Evolutionary conservation across 2,888 invertebrate species (phyloP).

Genomic region (Agapostemon virescens): DNA sequence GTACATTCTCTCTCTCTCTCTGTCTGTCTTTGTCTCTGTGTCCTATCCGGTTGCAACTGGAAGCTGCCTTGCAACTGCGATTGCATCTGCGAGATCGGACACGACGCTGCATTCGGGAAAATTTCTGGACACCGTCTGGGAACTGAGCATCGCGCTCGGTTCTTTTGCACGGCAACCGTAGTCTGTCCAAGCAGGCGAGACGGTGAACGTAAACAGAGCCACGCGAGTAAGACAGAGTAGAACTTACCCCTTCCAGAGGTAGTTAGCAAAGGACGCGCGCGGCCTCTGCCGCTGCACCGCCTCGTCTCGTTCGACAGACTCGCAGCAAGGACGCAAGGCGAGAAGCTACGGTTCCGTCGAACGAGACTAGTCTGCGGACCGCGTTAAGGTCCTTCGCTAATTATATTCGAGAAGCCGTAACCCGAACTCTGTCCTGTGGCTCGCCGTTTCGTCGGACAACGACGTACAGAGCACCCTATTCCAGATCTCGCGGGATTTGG

Average conservation of each 20-base stretch:
- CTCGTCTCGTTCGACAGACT: background rate
- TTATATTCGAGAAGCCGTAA: background rate
- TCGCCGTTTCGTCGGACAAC: background rate
- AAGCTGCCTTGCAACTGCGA: background rate
- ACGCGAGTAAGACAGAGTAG: background rate
- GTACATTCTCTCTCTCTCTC: too few species aligned
- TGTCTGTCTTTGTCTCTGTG: background rate
- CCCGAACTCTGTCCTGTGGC: background rate
- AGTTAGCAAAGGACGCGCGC: background rate
- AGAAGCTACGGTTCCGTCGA: too few species aligned
- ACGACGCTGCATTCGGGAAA: background rate
- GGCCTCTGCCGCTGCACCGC: background rate
- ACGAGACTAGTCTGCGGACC: background rate
- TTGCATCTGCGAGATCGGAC: background rate
- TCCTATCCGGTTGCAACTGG: background rate
- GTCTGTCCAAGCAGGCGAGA: too few species aligned
- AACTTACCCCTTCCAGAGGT: background rate
- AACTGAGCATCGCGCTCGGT: too few species aligned
- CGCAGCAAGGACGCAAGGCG: too few species aligned
- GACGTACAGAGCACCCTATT: background rate
- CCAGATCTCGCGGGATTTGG: background rate
- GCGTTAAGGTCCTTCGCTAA: background rate
- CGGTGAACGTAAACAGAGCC: background rate
- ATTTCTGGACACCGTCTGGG: background rate
- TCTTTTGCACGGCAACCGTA: too few species aligned